Evolutionary conservation across 2,797 vertebrate species (phyloP).

Genomic region (Lagodon rhomboides): DNA sequence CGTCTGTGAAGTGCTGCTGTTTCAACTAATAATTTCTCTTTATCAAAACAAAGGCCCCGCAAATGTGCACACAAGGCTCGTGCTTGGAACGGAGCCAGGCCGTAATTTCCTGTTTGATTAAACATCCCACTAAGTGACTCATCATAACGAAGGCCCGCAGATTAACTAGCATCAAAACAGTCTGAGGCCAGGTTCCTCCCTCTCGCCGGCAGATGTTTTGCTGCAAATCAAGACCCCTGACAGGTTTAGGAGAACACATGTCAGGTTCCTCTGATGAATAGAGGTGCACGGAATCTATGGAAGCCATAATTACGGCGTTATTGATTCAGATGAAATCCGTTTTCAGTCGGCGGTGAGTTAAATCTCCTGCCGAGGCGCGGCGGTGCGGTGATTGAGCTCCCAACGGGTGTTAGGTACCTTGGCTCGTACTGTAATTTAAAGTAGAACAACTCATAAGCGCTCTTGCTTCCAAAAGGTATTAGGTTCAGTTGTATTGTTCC

Average conservation of each 20-base stretch:
- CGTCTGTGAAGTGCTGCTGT: slow-evolving; percentile 30
- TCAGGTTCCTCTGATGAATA: slow-evolving; percentile 75
- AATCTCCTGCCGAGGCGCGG: slow-evolving; percentile 50
- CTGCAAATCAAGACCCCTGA: slow-evolving; percentile 68
- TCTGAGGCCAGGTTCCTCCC: slow-evolving; percentile 56
- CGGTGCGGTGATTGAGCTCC: slow-evolving; percentile 49
- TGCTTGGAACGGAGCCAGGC: slow-evolving; percentile 60
- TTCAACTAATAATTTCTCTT: slow-evolving; percentile 52
- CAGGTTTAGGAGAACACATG: slow-evolving; percentile 76
- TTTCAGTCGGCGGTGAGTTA: slow-evolving; percentile 56
- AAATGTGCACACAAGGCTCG: slow-evolving; percentile 30
- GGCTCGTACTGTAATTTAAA: slow-evolving; percentile 60
- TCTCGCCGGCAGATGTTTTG: slow-evolving; percentile 71
- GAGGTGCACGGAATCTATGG: slow-evolving; percentile 67
- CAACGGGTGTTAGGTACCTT: slow-evolving; percentile 46
- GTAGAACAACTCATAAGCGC: slow-evolving; percentile 58
- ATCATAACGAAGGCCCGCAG: slow-evolving; percentile 66
- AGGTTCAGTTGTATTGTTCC: slow-evolving; percentile 60
- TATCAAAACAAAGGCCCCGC: slow-evolving; percentile 39
- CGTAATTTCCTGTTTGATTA: slow-evolving; percentile 75
- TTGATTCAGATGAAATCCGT: slow-evolving; percentile 77
- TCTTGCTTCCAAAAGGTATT: slow-evolving; percentile 40
- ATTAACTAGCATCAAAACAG: slow-evolving; percentile 67
- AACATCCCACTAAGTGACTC: slow-evolving; percentile 75
- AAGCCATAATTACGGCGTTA: slow-evolving; percentile 72